A percentile compares a stretch with the other conserved stretches of the same genome.
These are phyloP conservation scores for Parascotia fuliginaria DNA, from an alignment of 2,888 invertebrate genomes.

Conservation along the genomic window DNA sequence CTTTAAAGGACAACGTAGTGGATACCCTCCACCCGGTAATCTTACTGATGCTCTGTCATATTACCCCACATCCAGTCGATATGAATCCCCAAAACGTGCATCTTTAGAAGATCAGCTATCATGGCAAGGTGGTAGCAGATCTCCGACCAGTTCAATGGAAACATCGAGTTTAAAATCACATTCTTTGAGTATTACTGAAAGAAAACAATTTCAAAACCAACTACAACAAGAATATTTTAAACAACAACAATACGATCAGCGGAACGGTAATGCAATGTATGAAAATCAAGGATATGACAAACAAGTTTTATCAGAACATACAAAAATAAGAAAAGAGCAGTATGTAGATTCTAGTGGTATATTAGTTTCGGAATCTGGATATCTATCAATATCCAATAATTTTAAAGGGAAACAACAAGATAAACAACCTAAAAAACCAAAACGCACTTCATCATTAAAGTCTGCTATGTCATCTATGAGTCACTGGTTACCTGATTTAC, in stretches of 20 bases:
- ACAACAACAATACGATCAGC: slow-evolving; percentile 84
- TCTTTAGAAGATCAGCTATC: slow-evolving; percentile 87
- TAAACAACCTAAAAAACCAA: slow-evolving; percentile 88
- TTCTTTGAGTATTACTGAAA: slow-evolving; percentile 84
- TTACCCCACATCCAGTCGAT: slow-evolving; percentile 90
- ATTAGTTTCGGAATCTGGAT: slow-evolving; percentile 92
- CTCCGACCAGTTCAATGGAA: slow-evolving; percentile 87
- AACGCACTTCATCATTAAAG: slow-evolving; percentile 90
- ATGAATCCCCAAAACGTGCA: slow-evolving; percentile 84
- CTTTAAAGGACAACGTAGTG: slow-evolving; percentile 88
- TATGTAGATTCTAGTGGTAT: slow-evolving; percentile 79
- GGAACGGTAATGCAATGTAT: slow-evolving; percentile 73
- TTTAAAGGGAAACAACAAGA: slow-evolving; percentile 83
- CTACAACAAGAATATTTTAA: slow-evolving; percentile 83
- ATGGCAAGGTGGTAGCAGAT: slow-evolving; percentile 86
- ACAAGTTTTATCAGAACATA: slow-evolving; percentile 60
- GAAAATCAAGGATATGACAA: slow-evolving; percentile 70
- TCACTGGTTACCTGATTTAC: slow-evolving; percentile 92
- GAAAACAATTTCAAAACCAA: slow-evolving; percentile 84
- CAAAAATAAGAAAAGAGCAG: slow-evolving; percentile 73
- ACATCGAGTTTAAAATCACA: slow-evolving; percentile 85
- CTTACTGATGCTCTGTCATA: slow-evolving; percentile 93
- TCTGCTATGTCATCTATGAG: slow-evolving; percentile 93
- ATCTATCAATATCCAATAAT: slow-evolving; percentile 90
- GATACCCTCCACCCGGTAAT: slow-evolving; percentile 90